phyloP scores from a whole-genome alignment of 2,888 invertebrate species.

The Drosophila recens region DNA sequence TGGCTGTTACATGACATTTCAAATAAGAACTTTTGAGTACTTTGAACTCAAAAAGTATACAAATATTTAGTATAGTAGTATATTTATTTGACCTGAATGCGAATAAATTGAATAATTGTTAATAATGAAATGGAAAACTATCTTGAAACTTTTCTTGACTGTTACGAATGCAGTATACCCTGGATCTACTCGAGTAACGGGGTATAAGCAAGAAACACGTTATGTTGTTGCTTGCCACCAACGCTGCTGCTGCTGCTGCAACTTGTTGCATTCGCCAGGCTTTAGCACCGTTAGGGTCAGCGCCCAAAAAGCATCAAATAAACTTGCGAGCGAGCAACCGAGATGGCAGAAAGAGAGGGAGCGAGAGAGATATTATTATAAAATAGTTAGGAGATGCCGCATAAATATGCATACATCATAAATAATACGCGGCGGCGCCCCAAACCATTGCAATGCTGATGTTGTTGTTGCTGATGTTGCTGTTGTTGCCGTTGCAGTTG shows the following conservation, averaged over 20 bases:
- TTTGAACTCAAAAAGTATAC: no score
- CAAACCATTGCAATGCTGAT: constrained; percentile 52
- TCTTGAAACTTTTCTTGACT: no score
- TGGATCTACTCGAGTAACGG: background rate
- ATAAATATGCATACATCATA: constrained; percentile 79
- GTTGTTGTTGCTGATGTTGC: constrained; percentile 25
- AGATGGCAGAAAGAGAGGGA: background rate
- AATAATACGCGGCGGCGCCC: constrained; percentile 74
- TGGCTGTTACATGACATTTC: no score
- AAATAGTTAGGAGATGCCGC: constrained; percentile 77
- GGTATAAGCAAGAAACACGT: constrained; percentile 20
- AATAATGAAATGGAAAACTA: no score
- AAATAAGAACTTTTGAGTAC: no score
- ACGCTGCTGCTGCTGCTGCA: constrained; percentile 29
- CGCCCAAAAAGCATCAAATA: constrained; percentile 37
- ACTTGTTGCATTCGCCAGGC: constrained; percentile 51
- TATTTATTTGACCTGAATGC: no score
- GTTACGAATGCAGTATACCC: background rate
- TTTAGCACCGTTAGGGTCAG: constrained; percentile 74
- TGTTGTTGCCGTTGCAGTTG: constrained; percentile 39
- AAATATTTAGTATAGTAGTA: no score
- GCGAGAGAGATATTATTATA: constrained; percentile 58
- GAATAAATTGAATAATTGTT: no score
- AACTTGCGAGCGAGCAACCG: background rate
- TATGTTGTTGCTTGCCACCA: constrained; percentile 44